These are phyloP conservation scores for Callipepla californica DNA, from an alignment of 2,113 vertebrate genomes.

Conservation along the genomic window DNA sequence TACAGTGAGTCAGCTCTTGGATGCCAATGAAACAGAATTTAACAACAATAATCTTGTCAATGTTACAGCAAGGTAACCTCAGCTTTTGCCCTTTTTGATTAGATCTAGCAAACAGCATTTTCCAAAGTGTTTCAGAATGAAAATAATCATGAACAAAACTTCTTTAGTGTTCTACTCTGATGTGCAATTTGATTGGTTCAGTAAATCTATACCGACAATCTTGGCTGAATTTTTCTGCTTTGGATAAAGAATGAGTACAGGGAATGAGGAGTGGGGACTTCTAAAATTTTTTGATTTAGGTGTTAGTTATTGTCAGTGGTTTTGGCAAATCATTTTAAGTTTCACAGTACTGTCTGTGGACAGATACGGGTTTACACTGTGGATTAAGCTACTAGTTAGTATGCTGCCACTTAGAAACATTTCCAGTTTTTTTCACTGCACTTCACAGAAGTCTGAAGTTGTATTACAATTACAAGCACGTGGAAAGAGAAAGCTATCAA, in stretches of 20 bases:
- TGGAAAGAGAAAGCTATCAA: background rate
- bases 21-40: conserved; percentile 35
- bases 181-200: background rate
- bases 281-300: background rate
- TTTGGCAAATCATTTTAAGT: background rate
- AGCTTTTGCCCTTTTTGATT: background rate
- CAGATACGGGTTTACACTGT: background rate
- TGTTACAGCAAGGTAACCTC: conserved; percentile 41
- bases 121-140: background rate
- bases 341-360: background rate
- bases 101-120: background rate
- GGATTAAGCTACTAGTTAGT: background rate
- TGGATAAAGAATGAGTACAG: background rate
- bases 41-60: background rate
- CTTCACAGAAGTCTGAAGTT: background rate
- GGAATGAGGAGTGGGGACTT: background rate
- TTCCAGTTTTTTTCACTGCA: background rate
- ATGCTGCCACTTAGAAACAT: background rate
- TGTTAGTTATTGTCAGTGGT: background rate
- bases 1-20: conserved; percentile 67
- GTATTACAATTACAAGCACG: background rate
- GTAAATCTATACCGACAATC: background rate
- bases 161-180: background rate
- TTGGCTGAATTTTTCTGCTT: background rate
- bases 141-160: background rate